Percentiles rank a stretch among this genome's conserved stretches.
phyloP scores from a whole-genome alignment of 2,797 vertebrate genomes.

The Enteromius anoplus region DNA sequence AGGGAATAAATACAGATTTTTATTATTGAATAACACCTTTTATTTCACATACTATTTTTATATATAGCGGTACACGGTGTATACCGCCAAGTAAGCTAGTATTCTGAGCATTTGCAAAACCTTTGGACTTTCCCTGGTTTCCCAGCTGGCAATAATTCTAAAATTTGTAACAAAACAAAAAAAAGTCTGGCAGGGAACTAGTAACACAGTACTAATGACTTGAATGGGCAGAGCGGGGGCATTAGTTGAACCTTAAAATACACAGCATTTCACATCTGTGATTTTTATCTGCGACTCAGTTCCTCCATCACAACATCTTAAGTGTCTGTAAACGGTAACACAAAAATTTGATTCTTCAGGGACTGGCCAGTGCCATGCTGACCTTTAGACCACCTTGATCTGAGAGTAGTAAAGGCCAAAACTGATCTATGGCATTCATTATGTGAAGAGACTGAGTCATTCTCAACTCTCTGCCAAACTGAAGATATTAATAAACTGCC shows the following conservation, averaged over 20 bases:
- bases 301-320: constrained; percentile 7
- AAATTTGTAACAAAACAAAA: background rate
- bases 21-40: background rate
- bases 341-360: background rate
- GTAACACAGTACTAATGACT: background rate
- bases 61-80: background rate
- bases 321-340: background rate
- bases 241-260: background rate
- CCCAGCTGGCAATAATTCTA: constrained; percentile 1
- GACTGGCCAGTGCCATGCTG: constrained; percentile 35
- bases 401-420: constrained; percentile 45
- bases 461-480: constrained; percentile 61
- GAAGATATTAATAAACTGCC: constrained; percentile 78
- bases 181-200: background rate
- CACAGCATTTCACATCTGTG: background rate
- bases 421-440: constrained; percentile 63
- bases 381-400: constrained; percentile 67
- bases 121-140: background rate
- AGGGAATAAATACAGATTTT: background rate
- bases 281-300: background rate
- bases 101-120: background rate
- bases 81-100: background rate
- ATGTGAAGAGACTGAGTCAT: constrained; percentile 70
- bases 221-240: background rate
- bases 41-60: background rate